These are phyloP conservation scores for Tetragnatha versicolor DNA, from an alignment of 1,140 invertebrate species.

Conservation along the genomic window DNA sequence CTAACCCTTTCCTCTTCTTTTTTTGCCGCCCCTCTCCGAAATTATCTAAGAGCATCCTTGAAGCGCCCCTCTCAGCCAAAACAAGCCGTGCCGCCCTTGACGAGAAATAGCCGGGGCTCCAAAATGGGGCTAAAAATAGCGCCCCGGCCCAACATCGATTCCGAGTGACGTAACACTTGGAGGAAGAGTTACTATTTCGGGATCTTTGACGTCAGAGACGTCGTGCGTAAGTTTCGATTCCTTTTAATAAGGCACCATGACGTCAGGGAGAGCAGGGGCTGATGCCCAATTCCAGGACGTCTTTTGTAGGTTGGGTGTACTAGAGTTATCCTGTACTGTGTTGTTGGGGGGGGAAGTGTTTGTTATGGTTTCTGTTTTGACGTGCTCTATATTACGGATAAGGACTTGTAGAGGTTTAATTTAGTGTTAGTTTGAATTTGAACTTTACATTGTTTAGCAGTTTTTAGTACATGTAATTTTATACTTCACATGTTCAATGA, in stretches of 20 bases:
- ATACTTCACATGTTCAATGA: too few species aligned
- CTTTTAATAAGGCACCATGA: constrained; percentile 10
- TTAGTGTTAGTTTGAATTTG: too few species aligned
- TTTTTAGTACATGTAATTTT: too few species aligned
- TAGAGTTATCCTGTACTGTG: neutral
- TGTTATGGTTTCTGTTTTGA: too few species aligned
- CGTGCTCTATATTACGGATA: too few species aligned
- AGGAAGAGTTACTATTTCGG: constrained; percentile 43
- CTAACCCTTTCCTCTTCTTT: too few species aligned
- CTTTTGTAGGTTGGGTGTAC: neutral
- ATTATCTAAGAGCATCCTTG: neutral
- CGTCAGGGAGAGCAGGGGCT: constrained; percentile 29
- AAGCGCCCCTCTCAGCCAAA: neutral
- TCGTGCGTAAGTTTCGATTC: constrained; percentile 50
- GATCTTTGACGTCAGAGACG: constrained; percentile 17
- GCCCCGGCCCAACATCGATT: constrained; percentile 33
- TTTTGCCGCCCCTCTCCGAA: neutral
- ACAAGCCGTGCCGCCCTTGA: constrained; percentile 33
- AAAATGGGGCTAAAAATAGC: constrained; percentile 44
- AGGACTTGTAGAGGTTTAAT: too few species aligned
- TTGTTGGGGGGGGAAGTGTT: too few species aligned
- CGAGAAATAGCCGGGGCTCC: constrained; percentile 22
- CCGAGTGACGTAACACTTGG: constrained; percentile 20
- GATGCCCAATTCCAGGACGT: neutral
- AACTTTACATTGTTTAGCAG: too few species aligned